Percentiles rank a stretch among this genome's conserved stretches.
phyloP scores from a whole-genome alignment of 2,888 invertebrate genomes.

The Pocota personata region DNA sequence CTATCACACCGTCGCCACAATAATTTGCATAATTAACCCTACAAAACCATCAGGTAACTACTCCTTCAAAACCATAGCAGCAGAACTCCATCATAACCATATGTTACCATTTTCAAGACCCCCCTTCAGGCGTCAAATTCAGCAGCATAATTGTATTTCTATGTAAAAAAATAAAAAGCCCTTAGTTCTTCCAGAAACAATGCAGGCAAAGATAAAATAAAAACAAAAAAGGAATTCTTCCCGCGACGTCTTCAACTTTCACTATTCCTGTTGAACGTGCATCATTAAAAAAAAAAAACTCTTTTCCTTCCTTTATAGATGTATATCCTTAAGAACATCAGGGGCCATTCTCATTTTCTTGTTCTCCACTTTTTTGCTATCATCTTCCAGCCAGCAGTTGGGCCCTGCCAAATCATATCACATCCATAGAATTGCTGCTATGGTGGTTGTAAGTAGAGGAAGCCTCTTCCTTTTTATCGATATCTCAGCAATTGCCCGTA shows the following conservation, averaged over 20 bases:
- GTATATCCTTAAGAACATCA: slow-evolving; percentile 30
- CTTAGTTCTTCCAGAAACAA: slow-evolving; percentile 25
- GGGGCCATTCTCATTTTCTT: not conserved
- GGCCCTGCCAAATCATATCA: slow-evolving; percentile 42
- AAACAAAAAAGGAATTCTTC: slow-evolving; percentile 8
- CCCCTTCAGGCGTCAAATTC: slow-evolving; percentile 37
- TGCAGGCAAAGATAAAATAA: slow-evolving; percentile 1
- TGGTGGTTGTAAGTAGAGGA: not conserved
- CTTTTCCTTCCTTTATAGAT: not conserved
- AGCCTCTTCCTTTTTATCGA: slow-evolving; percentile 59
- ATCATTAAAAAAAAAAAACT: slow-evolving; percentile 12
- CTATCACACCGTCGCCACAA: slow-evolving; percentile 25
- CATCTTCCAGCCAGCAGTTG: slow-evolving; percentile 9
- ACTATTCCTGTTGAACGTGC: slow-evolving; percentile 58
- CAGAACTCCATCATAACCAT: slow-evolving; percentile 57
- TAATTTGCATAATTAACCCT: slow-evolving; percentile 72
- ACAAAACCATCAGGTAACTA: slow-evolving; percentile 57
- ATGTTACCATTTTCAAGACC: slow-evolving; percentile 53
- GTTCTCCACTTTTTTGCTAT: not conserved
- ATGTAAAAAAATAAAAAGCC: slow-evolving; percentile 8
- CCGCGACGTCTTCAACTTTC: slow-evolving; percentile 52
- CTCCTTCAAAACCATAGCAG: not conserved
- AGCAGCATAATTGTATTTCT: slow-evolving; percentile 64
- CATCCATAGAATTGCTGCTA: slow-evolving; percentile 2
- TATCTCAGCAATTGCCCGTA: slow-evolving; percentile 38